Conservation (phyloP, 2,113 vertebrate species). For the Speoplatyrhinus poulsoni region DNA sequence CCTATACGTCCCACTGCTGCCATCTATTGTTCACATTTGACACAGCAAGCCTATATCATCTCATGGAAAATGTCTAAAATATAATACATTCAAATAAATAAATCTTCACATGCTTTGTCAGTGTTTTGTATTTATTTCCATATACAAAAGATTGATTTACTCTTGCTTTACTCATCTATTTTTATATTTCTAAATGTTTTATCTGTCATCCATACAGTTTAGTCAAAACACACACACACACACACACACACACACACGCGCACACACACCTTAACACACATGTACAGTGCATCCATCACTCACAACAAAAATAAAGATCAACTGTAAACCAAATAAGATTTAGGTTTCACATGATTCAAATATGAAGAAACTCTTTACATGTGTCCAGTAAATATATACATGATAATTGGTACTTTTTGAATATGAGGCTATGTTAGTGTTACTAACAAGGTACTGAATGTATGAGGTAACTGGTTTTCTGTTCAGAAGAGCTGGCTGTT, state of each 20-base stretch:
- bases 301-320: conserved; percentile 48
- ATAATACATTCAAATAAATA: background rate
- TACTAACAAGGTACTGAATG: conserved; percentile 69
- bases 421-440: conserved; percentile 68
- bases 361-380: conserved; percentile 70
- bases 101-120: conserved; percentile 55
- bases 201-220: conserved; percentile 61
- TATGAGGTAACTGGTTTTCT: conserved; percentile 74
- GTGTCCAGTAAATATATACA: conserved; percentile 71
- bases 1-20: background rate
- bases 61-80: background rate
- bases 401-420: conserved; percentile 51
- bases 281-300: conserved; percentile 9
- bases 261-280: conserved; percentile 49
- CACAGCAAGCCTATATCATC: no score
- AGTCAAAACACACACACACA: conserved; percentile 13
- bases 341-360: conserved; percentile 66
- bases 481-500: conserved; percentile 69
- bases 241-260: conserved; percentile 22
- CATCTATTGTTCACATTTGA: conserved; percentile 11
- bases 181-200: conserved; percentile 73
- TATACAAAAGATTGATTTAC: conserved; percentile 75
- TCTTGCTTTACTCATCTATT: conserved; percentile 59
- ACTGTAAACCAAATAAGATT: conserved; percentile 55
- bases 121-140: conserved; percentile 73